These are phyloP conservation scores for Ophion obscuratus DNA, from an alignment of 2,888 invertebrate species.

Conservation along the genomic window DNA sequence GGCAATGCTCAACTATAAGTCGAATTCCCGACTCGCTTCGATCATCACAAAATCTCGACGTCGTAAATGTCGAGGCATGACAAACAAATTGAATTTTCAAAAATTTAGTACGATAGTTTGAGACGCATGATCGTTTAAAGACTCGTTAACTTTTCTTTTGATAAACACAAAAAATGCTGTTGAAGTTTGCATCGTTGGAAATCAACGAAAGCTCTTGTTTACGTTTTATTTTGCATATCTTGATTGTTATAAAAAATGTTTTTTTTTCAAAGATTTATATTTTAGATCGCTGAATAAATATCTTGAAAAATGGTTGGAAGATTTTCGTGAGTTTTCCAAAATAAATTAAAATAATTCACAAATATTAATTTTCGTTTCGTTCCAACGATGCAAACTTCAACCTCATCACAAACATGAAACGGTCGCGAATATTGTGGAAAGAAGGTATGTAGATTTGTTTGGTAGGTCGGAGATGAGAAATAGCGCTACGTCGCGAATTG, in stretches of 20 bases:
- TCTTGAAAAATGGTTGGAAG: too few species aligned
- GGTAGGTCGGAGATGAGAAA: conserved; percentile 35
- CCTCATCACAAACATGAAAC: background rate
- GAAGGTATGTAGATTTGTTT: conserved; percentile 14
- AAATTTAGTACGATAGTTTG: background rate
- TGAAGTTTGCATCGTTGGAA: too few species aligned
- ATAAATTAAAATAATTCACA: too few species aligned
- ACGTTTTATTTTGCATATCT: too few species aligned
- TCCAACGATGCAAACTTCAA: too few species aligned
- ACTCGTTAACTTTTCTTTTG: background rate
- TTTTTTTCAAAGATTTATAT: too few species aligned
- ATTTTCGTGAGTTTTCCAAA: too few species aligned
- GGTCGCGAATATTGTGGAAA: conserved; percentile 15
- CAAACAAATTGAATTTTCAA: background rate
- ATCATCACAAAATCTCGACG: conserved; percentile 43
- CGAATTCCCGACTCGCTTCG: conserved; percentile 57
- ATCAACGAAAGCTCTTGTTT: too few species aligned
- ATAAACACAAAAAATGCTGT: conserved; percentile 3
- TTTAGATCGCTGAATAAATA: too few species aligned
- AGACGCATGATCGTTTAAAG: background rate
- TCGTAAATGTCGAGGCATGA: background rate
- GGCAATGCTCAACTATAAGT: conserved; percentile 34
- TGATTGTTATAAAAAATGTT: too few species aligned
- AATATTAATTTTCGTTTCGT: too few species aligned
- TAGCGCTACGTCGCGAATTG: conserved; percentile 31